Evolutionary conservation across 2,113 vertebrate species (phyloP).

Genomic region (Cisticola juncidis): DNA sequence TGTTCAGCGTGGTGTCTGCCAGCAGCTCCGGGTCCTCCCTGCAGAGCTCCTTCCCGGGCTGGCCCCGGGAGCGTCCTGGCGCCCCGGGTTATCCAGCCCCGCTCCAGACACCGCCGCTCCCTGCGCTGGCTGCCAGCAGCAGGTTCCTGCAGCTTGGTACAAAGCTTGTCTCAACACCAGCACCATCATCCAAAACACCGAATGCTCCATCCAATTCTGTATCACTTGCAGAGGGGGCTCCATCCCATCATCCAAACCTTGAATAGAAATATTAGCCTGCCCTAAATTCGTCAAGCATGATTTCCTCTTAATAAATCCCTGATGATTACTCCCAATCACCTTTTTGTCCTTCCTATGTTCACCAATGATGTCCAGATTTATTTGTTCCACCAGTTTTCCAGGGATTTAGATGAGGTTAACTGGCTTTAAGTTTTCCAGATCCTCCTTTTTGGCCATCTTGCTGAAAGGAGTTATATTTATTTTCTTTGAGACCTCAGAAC

Average conservation of each 20-base stretch:
- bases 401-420: not conserved
- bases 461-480: not conserved
- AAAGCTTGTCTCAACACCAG: too few species aligned
- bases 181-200: not conserved
- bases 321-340: not conserved
- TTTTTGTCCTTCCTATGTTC: not conserved
- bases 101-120: fast-evolving
- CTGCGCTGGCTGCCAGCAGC: fast-evolving
- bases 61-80: fast-evolving
- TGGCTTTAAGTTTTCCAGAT: not conserved
- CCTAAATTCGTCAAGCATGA: not conserved
- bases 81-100: not conserved
- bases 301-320: not conserved
- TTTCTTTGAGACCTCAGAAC: not conserved
- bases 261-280: not conserved
- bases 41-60: fast-evolving
- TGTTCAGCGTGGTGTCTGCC: not conserved
- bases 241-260: not conserved
- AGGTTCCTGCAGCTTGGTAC: not conserved
- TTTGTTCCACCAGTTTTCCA: not conserved
- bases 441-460: not conserved
- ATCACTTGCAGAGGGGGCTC: not conserved
- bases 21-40: not conserved
- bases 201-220: not conserved
- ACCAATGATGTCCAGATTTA: not conserved